Base-by-base conservation (phyloP, 2,797 vertebrate genomes). In the Gastrophryne carolinensis region DNA sequence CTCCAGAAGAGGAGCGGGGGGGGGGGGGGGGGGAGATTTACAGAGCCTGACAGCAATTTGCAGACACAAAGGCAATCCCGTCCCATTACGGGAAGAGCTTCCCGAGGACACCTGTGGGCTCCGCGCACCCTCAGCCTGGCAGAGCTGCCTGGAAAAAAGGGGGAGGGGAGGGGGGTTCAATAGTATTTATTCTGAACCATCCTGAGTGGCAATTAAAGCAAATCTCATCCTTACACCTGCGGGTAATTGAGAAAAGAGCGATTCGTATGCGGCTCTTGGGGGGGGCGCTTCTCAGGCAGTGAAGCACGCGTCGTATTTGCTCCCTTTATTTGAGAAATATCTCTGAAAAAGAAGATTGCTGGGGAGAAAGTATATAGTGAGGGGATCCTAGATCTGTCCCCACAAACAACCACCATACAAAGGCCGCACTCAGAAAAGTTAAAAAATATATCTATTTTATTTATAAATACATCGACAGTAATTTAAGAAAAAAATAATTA, bases 81-180 rank as follows among this genome's bases (percentile, higher is more conserved):
- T 74, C 73, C 78, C 52, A 78, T 81, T 71, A 80, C 80, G 52
- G 71, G 60, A 11, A 69, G 24, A 69, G 24, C 23, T 12, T 79
- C 80, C 76, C 82, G 60, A 76, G 77, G 78, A 81, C 82, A 81
- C 60, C 63, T 68, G 53, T 13, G 66, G 79, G 74, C 62, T 75
- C 73, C 39, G 19, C 12, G 32, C 47, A 13, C 60, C 29, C 37
- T 49, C 35, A 52, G 63, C 66, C 72, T 70, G 72, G 60, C 60
- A 27, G 17, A 60, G 61, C 19, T 34, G 73, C 44, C 65, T 78
- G 57, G 56, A n/a, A n/a, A n/a, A n/a, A n/a, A 27, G 50, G 27
- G 39, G 50, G 47, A 58, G 3, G 2, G 3, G 1, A 58, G n/a
- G n/a, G n/a, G n/a, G n/a, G n/a, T n/a, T n/a, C n/a, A n/a, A n/a